phyloP scores from a whole-genome alignment of 2,113 vertebrate species.

The Papio anubis region DNA sequence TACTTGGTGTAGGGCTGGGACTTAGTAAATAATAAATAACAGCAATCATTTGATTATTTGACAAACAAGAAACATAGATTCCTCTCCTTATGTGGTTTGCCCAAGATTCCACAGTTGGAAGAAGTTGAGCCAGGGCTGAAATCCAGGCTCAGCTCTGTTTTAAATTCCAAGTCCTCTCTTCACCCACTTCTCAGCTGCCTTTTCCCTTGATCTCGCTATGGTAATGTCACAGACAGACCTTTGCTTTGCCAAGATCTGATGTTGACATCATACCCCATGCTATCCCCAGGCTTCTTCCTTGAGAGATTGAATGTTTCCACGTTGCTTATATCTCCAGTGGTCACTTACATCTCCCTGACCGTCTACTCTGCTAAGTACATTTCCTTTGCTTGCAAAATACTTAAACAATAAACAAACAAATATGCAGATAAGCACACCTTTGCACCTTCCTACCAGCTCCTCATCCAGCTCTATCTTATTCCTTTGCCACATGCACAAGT shows the following conservation, averaged over 20 bases:
- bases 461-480: fast-evolving
- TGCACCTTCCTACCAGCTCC: neutral
- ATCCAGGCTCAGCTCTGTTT: neutral
- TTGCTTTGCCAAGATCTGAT: neutral
- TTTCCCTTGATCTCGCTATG: fast-evolving
- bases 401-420: neutral
- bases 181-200: fast-evolving
- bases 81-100: no score
- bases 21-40: fast-evolving
- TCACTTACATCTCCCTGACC: neutral
- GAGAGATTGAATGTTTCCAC: no score
- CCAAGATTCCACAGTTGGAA: neutral
- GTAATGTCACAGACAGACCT: neutral
- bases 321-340: no score
- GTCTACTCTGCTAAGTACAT: neutral
- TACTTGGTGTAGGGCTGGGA: fast-evolving
- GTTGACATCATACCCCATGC: fast-evolving
- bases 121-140: neutral
- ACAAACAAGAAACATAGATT: neutral
- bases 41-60: fast-evolving
- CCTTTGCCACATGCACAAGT: fast-evolving
- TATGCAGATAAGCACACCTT: neutral
- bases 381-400: neutral
- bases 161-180: neutral
- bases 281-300: fast-evolving